Evolutionary conservation across 2,113 vertebrate genomes (phyloP).

Genomic region (Haplotaxodon microlepis): DNA sequence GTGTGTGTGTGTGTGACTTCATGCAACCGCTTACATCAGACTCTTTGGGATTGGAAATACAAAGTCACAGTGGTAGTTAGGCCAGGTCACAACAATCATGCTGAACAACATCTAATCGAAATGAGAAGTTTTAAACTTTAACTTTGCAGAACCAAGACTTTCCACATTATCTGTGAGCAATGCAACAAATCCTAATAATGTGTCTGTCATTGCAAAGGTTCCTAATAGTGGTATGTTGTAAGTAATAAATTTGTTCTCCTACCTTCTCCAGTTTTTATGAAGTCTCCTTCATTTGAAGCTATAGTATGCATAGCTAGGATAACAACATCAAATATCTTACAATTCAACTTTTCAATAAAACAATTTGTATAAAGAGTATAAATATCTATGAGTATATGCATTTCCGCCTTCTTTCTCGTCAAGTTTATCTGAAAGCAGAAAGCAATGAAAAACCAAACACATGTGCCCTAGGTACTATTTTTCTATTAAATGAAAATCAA

Average conservation of each 20-base stretch:
- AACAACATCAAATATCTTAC: not conserved
- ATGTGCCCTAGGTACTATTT: not conserved
- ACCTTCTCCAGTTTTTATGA: not conserved
- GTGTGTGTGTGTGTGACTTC: not conserved
- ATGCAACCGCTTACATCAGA: not conserved
- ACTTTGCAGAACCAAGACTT: not conserved
- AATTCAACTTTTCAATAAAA: not conserved
- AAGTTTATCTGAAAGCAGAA: not conserved
- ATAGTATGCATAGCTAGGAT: not conserved
- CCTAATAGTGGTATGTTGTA: not conserved
- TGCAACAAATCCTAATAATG: not conserved
- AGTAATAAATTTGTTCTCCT: not conserved
- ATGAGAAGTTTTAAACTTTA: not conserved
- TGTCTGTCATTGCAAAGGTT: not conserved
- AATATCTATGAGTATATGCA: not conserved
- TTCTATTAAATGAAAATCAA: not conserved
- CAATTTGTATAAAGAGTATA: not conserved
- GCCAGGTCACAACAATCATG: not conserved
- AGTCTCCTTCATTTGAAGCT: not conserved
- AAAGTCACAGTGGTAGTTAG: not conserved
- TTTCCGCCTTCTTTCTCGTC: fast-evolving
- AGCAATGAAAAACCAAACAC: not conserved
- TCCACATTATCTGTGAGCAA: not conserved
- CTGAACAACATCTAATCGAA: not conserved
- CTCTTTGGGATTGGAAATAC: not conserved